These are phyloP conservation scores for Gnatocerus cornutus DNA, from an alignment of 2,888 invertebrate species.

Conservation along the genomic window DNA sequence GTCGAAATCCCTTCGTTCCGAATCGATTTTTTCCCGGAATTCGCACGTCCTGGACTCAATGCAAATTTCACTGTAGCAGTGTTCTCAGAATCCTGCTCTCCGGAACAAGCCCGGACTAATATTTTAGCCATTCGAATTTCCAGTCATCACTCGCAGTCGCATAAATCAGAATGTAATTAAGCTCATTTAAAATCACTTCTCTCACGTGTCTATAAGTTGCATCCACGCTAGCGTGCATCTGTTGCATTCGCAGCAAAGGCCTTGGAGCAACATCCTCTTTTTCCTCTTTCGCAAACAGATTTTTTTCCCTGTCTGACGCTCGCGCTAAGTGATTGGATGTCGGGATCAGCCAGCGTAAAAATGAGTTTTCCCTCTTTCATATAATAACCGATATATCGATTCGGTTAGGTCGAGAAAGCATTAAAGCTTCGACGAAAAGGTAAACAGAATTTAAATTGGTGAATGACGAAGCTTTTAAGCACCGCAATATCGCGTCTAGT, in stretches of 20 bases:
- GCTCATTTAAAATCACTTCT: conserved; percentile 48
- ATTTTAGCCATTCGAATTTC: conserved; percentile 21
- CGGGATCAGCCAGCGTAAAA: conserved; percentile 26
- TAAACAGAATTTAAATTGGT: conserved; percentile 27
- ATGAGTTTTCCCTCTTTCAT: conserved; percentile 22
- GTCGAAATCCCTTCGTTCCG: background rate
- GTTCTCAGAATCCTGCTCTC: background rate
- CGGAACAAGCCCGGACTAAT: background rate
- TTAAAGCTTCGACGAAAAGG: conserved; percentile 23
- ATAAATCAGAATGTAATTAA: conserved; percentile 52
- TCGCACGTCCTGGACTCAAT: background rate
- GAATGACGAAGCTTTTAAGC: conserved; percentile 24
- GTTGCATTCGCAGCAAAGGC: conserved; percentile 5
- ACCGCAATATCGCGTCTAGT: conserved; percentile 16
- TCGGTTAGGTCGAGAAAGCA: conserved; percentile 24
- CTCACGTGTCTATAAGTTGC: conserved; percentile 48
- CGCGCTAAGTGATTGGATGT: conserved; percentile 25
- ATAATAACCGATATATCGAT: conserved; percentile 28
- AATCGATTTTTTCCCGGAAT: background rate
- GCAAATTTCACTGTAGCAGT: background rate
- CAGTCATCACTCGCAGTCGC: conserved; percentile 24
- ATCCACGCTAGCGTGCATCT: conserved; percentile 2
- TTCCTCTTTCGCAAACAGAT: conserved; percentile 12
- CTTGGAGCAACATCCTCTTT: conserved; percentile 1
- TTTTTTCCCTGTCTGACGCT: conserved; percentile 10